Base-by-base conservation (phyloP, 2,113 vertebrate genomes). In the Okapia johnstoni region DNA sequence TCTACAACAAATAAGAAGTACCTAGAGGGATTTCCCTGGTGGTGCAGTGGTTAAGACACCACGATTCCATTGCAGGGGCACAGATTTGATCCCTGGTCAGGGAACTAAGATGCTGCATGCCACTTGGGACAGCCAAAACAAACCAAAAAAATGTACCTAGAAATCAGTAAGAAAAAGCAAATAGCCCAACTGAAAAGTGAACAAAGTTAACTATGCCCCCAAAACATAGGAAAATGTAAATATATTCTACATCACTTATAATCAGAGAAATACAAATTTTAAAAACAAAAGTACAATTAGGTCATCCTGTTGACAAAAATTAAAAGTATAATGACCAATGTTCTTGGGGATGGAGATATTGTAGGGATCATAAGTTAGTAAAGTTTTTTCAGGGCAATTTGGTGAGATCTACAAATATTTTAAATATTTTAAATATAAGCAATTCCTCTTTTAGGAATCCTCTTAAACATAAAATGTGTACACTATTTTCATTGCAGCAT, bases 381-480 rank as follows among this genome's bases (percentile, higher is more conserved):
- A 81, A 86, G n/a, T 19, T 79, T 95, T 93, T 63, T 43, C 66
- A 89, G 30, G 54, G 33, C 50, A 87, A 54, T 80, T 87, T 90
- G 54, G 21, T 91, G 52, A 46, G 6, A 77, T 91, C 81, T 92
- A 17, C n/a, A 93, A 84, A 43, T 66, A 93, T 55, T 76, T 95
- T 94, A 89, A 92, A 48, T 92, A 91, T 36, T 81, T 48, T n/a
- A n/a, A n/a, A n/a, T n/a, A 76, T 93, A 90, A 92, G 52, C 26
- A 73, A 46, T 96, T 93, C 12, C 73, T 66, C 15, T 85, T 60
- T 70, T 76, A 80, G 70, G n/a, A 57, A 50, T 57, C 76, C 28
- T 61, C 54, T 60, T 73, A 81, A 90, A 87, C 85, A 43, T 16
- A 88, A 84, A 55, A 40, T 83, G 3, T 88, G 25, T 80, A 57